phyloP scores from a whole-genome alignment of 1,140 invertebrate genomes.

The Musca domestica region DNA sequence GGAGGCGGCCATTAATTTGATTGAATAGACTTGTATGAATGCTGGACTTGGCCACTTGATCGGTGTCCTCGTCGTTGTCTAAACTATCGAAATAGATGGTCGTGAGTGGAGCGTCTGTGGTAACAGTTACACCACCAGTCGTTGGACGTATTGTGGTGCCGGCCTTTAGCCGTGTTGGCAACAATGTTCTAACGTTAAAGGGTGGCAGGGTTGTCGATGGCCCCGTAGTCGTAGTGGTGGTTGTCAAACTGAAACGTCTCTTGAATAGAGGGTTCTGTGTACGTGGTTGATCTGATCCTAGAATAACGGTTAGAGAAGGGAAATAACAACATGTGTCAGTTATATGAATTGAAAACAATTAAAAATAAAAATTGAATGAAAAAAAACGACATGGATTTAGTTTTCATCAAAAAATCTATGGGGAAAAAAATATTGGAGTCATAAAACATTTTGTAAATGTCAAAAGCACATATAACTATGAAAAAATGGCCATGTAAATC shows the following conservation, averaged over 20 bases:
- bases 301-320: neutral
- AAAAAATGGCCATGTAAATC: too few relatives aligned
- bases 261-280: conserved; percentile 49
- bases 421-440: too few relatives aligned
- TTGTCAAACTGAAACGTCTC: conserved; percentile 37
- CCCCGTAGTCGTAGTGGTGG: conserved; percentile 3
- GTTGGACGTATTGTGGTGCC: conserved; percentile 8
- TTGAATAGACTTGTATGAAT: conserved; percentile 48
- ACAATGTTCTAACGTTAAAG: conserved; percentile 3
- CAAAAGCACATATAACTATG: too few relatives aligned
- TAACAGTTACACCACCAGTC: conserved; percentile 28
- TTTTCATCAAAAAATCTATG: too few relatives aligned
- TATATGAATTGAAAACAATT: too few relatives aligned
- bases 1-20: conserved; percentile 34
- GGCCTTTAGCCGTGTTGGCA: neutral
- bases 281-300: conserved; percentile 43
- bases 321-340: neutral
- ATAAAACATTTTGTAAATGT: too few relatives aligned
- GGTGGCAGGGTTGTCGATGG: neutral
- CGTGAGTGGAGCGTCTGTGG: conserved; percentile 22
- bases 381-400: too few relatives aligned
- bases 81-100: conserved; percentile 24
- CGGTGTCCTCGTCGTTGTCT: conserved; percentile 36
- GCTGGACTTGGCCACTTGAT: conserved; percentile 49
- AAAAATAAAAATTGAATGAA: too few relatives aligned